phyloP scores from a whole-genome alignment of 2,113 vertebrate species.

The Trochalopteron elliotii region DNA sequence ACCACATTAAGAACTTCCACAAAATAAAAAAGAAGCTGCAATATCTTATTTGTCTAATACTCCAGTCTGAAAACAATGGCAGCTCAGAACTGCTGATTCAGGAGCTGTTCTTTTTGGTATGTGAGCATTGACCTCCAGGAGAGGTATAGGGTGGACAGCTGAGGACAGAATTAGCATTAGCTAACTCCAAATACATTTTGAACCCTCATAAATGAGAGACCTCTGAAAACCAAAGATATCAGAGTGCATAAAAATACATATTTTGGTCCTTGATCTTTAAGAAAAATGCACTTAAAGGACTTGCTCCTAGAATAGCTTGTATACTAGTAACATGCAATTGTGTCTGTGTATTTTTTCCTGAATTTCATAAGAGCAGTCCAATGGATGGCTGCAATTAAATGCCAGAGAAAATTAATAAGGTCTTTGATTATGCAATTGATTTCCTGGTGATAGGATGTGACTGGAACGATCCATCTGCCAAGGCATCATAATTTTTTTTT shows the following conservation, averaged over 20 bases:
- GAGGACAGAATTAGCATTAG: neutral
- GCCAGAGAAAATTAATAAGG: neutral
- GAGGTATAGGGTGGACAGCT: neutral
- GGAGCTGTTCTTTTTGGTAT: neutral
- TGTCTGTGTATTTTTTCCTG: neutral
- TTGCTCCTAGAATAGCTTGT: neutral
- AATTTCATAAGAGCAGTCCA: neutral
- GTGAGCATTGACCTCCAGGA: neutral
- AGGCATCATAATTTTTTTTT: neutral
- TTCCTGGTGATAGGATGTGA: neutral
- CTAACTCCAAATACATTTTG: neutral
- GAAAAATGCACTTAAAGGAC: neutral
- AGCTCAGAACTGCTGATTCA: neutral
- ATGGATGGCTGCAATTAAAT: neutral
- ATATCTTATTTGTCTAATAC: neutral
- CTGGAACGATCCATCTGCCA: neutral
- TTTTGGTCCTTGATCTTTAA: neutral
- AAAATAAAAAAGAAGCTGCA: neutral
- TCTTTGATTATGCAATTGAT: neutral
- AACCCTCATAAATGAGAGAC: neutral
- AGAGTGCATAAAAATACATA: neutral
- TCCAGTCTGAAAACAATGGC: neutral
- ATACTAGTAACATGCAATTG: neutral
- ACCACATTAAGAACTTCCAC: neutral
- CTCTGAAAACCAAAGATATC: neutral